Evolutionary conservation across 35 echinoderm and acorn worm species (phyloP).

Genomic region (Chiridota heheva): DNA sequence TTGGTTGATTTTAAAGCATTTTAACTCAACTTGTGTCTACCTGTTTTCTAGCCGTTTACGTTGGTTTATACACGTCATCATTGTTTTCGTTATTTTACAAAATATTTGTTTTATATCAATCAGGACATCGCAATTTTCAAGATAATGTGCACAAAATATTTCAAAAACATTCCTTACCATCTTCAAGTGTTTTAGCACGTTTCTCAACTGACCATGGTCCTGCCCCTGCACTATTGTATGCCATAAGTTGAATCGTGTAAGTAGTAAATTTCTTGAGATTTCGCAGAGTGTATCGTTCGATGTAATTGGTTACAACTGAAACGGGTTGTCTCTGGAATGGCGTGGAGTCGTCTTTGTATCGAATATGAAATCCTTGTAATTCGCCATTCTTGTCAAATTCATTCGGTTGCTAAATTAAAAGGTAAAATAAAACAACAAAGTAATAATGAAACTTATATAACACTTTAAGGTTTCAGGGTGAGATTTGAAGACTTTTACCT

Average conservation of each 20-base stretch:
- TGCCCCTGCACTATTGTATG: conserved; percentile 68
- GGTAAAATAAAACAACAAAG: not conserved
- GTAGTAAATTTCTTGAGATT: conserved; percentile 84
- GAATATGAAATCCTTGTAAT: conserved; percentile 78
- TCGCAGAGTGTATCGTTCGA: conserved; percentile 69
- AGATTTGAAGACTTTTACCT: no score
- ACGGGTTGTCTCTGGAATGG: conserved; percentile 69
- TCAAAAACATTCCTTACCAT: conserved; percentile 56
- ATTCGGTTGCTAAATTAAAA: conserved; percentile 73
- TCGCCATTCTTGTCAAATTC: conserved; percentile 86
- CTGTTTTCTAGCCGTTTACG: no score
- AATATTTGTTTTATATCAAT: no score
- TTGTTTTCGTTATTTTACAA: no score
- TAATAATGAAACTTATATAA: not conserved
- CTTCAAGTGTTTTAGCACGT: conserved; percentile 67
- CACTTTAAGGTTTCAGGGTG: no score
- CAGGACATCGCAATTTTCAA: no score
- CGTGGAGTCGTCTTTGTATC: conserved; percentile 64
- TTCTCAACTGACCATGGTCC: conserved; percentile 79
- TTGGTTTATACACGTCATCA: no score
- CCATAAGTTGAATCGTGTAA: conserved; percentile 78
- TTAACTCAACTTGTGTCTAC: no score
- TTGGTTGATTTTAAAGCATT: no score
- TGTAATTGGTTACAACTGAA: conserved; percentile 65
- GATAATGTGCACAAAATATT: no score